Evolutionary conservation across 2,113 vertebrate species (phyloP).

Genomic region (Mugil cephalus): DNA sequence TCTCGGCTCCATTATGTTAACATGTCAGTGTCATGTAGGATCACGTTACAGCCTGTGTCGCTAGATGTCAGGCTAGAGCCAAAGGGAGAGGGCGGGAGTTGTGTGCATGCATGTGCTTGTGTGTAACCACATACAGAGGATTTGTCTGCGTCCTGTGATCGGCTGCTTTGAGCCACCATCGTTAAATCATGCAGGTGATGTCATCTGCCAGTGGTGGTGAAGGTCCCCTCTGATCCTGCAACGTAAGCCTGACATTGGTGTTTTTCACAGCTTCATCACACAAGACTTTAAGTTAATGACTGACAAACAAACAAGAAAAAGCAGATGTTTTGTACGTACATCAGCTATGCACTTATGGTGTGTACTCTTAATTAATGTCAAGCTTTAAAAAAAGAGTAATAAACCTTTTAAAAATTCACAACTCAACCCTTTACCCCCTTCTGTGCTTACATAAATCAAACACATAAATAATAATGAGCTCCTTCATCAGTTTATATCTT

Average conservation of each 20-base stretch:
- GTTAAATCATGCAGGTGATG: slow-evolving; percentile 68
- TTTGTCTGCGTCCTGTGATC: slow-evolving; percentile 56
- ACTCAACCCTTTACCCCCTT: slow-evolving; percentile 12
- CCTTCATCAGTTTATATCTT: slow-evolving; percentile 66
- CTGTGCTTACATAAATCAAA: slow-evolving; percentile 64
- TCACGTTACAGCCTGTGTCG: slow-evolving; percentile 68
- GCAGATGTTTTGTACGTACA: slow-evolving; percentile 7
- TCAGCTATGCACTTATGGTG: slow-evolving; percentile 1
- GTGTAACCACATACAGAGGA: slow-evolving; percentile 36
- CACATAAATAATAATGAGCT: slow-evolving; percentile 72
- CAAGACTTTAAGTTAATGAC: neutral
- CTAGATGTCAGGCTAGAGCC: slow-evolving; percentile 84
- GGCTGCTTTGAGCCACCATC: slow-evolving; percentile 40
- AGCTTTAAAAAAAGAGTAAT: slow-evolving; percentile 30
- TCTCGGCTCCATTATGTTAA: slow-evolving; percentile 39
- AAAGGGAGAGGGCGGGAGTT: slow-evolving; percentile 50
- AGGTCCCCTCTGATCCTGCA: slow-evolving; percentile 6
- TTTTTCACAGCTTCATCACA: slow-evolving; percentile 20
- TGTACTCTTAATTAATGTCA: slow-evolving; percentile 38
- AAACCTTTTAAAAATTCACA: slow-evolving; percentile 60
- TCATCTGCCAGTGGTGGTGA: slow-evolving; percentile 30
- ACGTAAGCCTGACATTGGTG: neutral
- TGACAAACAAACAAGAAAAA: neutral
- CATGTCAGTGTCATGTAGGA: slow-evolving; percentile 52
- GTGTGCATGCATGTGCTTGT: slow-evolving; percentile 41